Evolutionary conservation across 2,113 vertebrate species (phyloP).

Genomic region (Carettochelys insculpta): DNA sequence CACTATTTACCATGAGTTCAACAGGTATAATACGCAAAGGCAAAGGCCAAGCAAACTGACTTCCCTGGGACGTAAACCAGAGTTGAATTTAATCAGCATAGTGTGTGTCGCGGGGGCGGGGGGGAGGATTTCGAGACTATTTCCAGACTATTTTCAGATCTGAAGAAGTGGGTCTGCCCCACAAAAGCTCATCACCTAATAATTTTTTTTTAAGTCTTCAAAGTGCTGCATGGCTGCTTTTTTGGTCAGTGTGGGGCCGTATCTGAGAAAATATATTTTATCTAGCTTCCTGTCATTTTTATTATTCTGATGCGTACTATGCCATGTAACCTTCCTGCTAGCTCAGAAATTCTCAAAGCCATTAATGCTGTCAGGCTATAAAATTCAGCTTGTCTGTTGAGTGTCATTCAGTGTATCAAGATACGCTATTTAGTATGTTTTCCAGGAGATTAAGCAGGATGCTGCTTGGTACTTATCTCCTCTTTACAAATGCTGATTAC

Average conservation of each 20-base stretch:
- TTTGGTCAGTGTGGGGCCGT: not conserved
- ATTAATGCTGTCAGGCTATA: not conserved
- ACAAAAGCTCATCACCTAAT: too few species aligned
- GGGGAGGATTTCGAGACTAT: too few species aligned
- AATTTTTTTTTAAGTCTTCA: too few species aligned
- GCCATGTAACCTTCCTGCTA: not conserved
- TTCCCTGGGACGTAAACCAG: not conserved
- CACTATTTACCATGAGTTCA: not conserved
- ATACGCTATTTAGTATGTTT: not conserved
- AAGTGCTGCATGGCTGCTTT: too few species aligned
- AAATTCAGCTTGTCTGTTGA: not conserved
- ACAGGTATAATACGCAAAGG: not conserved
- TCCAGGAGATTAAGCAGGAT: not conserved
- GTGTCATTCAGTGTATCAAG: not conserved
- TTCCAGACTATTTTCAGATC: too few species aligned
- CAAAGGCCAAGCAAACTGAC: not conserved
- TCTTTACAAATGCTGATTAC: not conserved
- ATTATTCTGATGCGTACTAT: not conserved
- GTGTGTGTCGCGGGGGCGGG: too few species aligned
- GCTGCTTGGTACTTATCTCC: not conserved
- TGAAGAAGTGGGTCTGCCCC: too few species aligned
- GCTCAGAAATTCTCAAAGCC: not conserved
- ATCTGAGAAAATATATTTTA: not conserved
- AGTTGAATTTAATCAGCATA: not conserved
- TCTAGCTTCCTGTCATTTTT: not conserved